Evolutionary conservation across 2,797 vertebrate species (phyloP).

Genomic region (Sebastes elongatus): DNA sequence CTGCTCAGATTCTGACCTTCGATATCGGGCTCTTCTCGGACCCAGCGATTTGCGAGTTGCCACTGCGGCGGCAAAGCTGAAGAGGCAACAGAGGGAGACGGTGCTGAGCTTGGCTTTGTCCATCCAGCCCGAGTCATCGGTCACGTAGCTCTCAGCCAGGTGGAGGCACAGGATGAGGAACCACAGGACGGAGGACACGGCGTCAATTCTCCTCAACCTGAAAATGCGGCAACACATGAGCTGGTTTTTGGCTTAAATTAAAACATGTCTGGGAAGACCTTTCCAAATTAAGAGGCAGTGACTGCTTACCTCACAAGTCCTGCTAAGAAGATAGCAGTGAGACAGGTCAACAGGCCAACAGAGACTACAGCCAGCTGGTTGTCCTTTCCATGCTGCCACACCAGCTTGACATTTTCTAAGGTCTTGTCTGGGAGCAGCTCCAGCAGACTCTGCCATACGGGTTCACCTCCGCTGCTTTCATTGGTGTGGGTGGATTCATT

Average conservation of each 20-base stretch:
- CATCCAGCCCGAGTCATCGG: conserved; percentile 82
- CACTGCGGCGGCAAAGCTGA: conserved; percentile 91
- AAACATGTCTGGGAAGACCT: neutral
- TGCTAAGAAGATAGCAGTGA: conserved; percentile 89
- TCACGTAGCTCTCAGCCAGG: conserved; percentile 83
- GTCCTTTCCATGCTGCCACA: conserved; percentile 87
- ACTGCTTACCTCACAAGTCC: conserved; percentile 87
- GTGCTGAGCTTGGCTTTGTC: conserved; percentile 85
- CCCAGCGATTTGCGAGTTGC: conserved; percentile 88
- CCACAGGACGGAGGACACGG: conserved; percentile 91
- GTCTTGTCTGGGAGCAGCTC: conserved; percentile 80
- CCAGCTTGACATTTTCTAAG: conserved; percentile 73
- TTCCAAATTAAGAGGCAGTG: neutral
- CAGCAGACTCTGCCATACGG: conserved; percentile 83
- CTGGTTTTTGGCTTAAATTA: neutral
- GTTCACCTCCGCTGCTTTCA: neutral
- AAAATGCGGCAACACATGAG: neutral
- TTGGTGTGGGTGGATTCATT: conserved; percentile 56
- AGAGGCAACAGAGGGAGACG: conserved; percentile 90
- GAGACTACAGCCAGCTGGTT: conserved; percentile 86
- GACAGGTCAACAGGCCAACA: conserved; percentile 88
- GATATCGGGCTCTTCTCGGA: conserved; percentile 89
- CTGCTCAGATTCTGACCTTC: conserved; percentile 97
- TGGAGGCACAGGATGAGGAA: conserved; percentile 87
- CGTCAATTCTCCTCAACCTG: conserved; percentile 94